phyloP scores from a whole-genome alignment of 1,140 invertebrate species.

The Scaptodrosophila lebanonensis region DNA sequence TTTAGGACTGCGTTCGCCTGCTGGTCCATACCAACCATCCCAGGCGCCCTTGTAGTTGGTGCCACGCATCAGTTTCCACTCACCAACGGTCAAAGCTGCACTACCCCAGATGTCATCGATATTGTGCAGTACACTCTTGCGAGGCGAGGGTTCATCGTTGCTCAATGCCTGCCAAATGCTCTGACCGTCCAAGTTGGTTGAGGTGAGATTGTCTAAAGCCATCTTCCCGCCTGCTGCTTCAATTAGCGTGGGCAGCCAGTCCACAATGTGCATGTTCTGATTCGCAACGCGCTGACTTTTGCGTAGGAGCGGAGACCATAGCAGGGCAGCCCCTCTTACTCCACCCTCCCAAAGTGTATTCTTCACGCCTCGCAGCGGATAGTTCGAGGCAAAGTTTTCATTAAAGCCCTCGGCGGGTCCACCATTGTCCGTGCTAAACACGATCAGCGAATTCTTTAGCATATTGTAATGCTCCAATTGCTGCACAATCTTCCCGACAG shows the following conservation, averaged over 20 bases:
- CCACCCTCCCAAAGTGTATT: constrained; percentile 85
- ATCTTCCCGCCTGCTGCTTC: constrained; percentile 80
- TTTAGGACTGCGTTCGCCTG: constrained; percentile 79
- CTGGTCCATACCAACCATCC: constrained; percentile 91
- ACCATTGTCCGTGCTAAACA: constrained; percentile 93
- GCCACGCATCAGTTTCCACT: constrained; percentile 91
- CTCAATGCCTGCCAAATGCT: constrained; percentile 86
- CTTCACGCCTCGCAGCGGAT: constrained; percentile 88
- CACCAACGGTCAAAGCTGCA: constrained; percentile 84
- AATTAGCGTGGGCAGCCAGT: constrained; percentile 93
- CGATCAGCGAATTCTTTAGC: constrained; percentile 87
- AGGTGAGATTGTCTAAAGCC: constrained; percentile 30
- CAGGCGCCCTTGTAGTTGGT: constrained; percentile 86
- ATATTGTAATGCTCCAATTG: constrained; percentile 82
- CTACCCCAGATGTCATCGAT: constrained; percentile 89
- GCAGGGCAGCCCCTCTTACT: constrained; percentile 83
- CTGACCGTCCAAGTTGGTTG: constrained; percentile 82
- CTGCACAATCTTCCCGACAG: constrained; percentile 87
- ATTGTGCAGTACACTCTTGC: constrained; percentile 88
- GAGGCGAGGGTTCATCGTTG: constrained; percentile 80
- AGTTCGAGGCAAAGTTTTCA: constrained; percentile 93
- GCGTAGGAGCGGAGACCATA: constrained; percentile 82
- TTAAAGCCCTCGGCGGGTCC: constrained; percentile 91
- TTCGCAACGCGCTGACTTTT: constrained; percentile 80
- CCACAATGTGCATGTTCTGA: constrained; percentile 88